A percentile compares a stretch with the other conserved stretches of the same genome.
These are phyloP conservation scores for Orthosia gracilis DNA, from an alignment of 2,888 invertebrate species.

Conservation along the genomic window DNA sequence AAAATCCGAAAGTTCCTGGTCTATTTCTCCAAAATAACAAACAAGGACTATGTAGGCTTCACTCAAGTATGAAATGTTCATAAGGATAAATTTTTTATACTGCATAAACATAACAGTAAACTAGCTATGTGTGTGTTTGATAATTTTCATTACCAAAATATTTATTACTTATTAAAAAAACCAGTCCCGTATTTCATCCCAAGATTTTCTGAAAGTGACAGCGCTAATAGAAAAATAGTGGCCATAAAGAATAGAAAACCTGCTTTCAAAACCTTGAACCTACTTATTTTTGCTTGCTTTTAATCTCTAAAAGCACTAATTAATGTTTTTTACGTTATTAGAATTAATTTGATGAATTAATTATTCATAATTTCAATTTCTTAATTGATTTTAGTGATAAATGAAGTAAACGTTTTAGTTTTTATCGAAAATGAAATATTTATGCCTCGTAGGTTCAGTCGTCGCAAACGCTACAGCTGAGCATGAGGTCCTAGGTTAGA, in stretches of 20 bases:
- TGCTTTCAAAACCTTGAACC: not conserved
- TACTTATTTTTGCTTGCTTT: too few species aligned
- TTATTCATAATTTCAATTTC: not conserved
- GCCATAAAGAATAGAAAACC: not conserved
- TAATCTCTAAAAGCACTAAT: not conserved
- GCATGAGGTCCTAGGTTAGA: too few species aligned
- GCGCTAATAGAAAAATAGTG: not conserved
- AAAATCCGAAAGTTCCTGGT: too few species aligned
- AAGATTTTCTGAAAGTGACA: slow-evolving; percentile 15
- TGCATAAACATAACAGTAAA: too few species aligned
- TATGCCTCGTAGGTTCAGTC: too few species aligned
- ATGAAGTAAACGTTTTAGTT: not conserved
- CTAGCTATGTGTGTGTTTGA: too few species aligned
- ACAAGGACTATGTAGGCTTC: too few species aligned
- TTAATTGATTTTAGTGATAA: slow-evolving; percentile 16
- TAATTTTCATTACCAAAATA: not conserved
- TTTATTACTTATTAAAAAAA: not conserved
- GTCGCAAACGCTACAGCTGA: too few species aligned
- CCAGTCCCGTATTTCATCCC: not conserved
- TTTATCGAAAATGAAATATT: not conserved
- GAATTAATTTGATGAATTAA: slow-evolving; percentile 14
- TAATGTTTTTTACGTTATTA: not conserved
- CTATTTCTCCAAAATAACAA: too few species aligned
- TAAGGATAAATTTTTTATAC: too few species aligned
- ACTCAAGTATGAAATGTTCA: too few species aligned